Percentiles rank a stretch among this genome's conserved stretches.
Conservation (phyloP, 2,113 vertebrate species). For the Procavia capensis region DNA sequence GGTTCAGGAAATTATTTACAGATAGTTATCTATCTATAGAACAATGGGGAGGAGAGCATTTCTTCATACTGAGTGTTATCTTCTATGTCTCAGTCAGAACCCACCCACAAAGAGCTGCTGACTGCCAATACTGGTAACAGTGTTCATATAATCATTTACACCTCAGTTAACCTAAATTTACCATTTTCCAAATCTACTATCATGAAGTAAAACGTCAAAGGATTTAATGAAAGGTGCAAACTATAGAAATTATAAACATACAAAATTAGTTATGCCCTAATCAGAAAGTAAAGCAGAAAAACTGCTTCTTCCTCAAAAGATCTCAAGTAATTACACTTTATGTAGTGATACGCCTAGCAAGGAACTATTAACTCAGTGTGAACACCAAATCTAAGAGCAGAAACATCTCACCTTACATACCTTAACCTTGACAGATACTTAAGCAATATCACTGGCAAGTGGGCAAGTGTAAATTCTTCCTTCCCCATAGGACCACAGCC, state of each 20-base stretch:
- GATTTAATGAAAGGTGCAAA: neutral
- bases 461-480: neutral
- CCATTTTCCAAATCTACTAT: neutral
- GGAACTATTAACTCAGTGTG: constrained; percentile 18
- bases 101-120: neutral
- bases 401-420: neutral
- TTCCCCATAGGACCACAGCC: neutral
- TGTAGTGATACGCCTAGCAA: neutral
- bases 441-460: neutral
- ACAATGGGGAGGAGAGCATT: neutral
- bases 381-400: neutral
- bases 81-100: neutral
- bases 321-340: neutral
- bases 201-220: constrained; percentile 36
- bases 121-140: neutral
- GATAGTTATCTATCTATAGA: neutral
- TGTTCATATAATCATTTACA: neutral
- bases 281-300: constrained; percentile 15
- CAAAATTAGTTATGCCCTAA: neutral
- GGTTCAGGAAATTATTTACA: constrained; percentile 27
- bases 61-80: neutral
- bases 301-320: constrained; percentile 41
- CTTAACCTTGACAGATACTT: neutral
- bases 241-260: neutral
- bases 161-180: neutral